Evolutionary conservation across 2,797 vertebrate genomes (phyloP), one percentile per base, ranked within the genome.

Genomic region (Syngnathus acus): DNA sequence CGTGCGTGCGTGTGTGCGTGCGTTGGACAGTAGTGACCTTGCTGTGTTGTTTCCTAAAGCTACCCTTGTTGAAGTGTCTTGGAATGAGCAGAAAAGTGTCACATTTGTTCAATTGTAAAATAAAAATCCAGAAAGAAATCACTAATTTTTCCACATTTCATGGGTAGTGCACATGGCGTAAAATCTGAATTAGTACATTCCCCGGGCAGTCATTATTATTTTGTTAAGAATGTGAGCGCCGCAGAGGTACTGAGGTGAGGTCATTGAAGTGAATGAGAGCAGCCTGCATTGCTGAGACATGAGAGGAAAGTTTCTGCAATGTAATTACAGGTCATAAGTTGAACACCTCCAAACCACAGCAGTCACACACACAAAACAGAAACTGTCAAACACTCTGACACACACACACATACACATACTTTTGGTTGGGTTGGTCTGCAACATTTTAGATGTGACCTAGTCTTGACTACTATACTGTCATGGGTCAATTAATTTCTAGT

Each of bases 261-360:
- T 79, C 81, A 80, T 73, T 78, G 77, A 82, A 80, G 84, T 81
- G 78, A 75, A 71, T 39, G 40, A 57, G 73, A 79, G 69, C 77
- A 74, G 67, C 69, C 68, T 71, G 72, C 74, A 79, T 77, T 68
- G 45, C 67, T 66, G 77, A 82, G 79, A 85, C 72, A 57, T 71
- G 70, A 68, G 81, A 81, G 76, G 70, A 73, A 73, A 82, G 80
- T 79, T 75, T 68, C 78, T 79, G 70, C 79, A 78, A 74, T 80
- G 86, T 89, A 87, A 91, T 91, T 88, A 89, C 88, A 91, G 86
- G 84, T 88, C 83, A 88, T 82, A 82, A 82, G 89, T 87, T 86
- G 83, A 87, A 67, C 81, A 83, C 79, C 77, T 84, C 73, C 67
- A 83, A 86, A 75, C 82, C 78, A 73, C 75, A 65, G 75, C 70